These are phyloP conservation scores for Lepidurus couesii DNA, from an alignment of 1,140 invertebrate genomes.

Conservation along the genomic window DNA sequence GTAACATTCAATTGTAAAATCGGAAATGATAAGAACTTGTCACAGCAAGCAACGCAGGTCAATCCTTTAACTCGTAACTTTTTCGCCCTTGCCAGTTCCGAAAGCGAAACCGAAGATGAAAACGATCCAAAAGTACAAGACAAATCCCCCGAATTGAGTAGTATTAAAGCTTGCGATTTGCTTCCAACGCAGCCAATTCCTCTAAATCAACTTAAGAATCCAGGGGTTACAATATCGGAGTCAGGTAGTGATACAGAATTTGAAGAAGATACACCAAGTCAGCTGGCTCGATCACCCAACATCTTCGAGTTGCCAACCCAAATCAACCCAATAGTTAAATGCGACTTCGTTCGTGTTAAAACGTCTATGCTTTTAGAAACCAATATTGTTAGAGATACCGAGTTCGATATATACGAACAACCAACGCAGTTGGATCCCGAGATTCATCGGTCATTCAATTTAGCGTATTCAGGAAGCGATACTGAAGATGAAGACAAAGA, in stretches of 20 bases:
- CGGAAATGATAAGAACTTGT: background rate
- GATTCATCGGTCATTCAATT: background rate
- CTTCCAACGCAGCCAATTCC: background rate
- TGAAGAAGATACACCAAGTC: background rate
- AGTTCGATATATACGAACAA: background rate
- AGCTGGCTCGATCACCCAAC: background rate
- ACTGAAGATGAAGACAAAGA: background rate
- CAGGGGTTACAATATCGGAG: background rate
- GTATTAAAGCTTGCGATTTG: background rate
- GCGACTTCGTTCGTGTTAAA: background rate
- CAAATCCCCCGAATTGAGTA: background rate
- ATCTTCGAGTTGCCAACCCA: background rate
- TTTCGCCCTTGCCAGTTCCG: background rate
- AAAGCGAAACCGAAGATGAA: background rate
- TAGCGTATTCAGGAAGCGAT: background rate
- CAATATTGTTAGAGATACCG: background rate
- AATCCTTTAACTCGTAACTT: background rate
- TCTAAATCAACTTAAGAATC: background rate
- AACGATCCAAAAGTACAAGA: background rate
- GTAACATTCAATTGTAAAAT: no score
- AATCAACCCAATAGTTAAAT: background rate
- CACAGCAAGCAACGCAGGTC: background rate
- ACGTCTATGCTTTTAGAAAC: background rate
- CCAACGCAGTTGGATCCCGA: background rate
- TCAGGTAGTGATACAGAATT: constrained; percentile 2